These are phyloP conservation scores for Phaedon cochleariae DNA, from an alignment of 2,888 invertebrate species.

Conservation along the genomic window DNA sequence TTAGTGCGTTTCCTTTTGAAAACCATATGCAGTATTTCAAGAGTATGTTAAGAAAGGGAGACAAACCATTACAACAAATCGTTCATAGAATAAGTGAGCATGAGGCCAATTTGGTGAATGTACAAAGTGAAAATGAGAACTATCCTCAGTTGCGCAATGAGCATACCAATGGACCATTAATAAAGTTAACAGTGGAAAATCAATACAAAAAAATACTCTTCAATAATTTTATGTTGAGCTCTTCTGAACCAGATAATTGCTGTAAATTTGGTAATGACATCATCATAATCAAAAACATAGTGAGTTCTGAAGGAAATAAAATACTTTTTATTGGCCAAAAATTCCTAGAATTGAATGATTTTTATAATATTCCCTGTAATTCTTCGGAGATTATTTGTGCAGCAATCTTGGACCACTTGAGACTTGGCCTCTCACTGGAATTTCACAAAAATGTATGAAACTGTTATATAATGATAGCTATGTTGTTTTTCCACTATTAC, in stretches of 20 bases:
- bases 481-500: constrained; percentile 8
- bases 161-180: neutral
- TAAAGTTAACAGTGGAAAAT: neutral
- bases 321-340: neutral
- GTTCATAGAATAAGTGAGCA: constrained; percentile 6
- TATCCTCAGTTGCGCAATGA: neutral
- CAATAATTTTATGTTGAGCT: neutral
- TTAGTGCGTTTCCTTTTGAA: constrained; percentile 33
- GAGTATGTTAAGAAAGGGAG: constrained; percentile 13
- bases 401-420: constrained; percentile 6
- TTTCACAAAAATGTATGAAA: constrained; percentile 6
- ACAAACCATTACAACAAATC: constrained; percentile 30
- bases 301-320: neutral
- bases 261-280: neutral
- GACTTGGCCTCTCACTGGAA: constrained; percentile 2
- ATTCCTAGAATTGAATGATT: neutral
- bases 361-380: neutral
- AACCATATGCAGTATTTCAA: constrained; percentile 28
- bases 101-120: neutral
- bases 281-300: neutral
- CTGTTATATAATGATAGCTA: constrained; percentile 1
- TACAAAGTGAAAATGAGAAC: neutral
- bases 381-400: neutral
- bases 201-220: neutral
- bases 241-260: neutral